Conservation (phyloP, 2,888 invertebrate species). For the Ceraclea dissimilis region DNA sequence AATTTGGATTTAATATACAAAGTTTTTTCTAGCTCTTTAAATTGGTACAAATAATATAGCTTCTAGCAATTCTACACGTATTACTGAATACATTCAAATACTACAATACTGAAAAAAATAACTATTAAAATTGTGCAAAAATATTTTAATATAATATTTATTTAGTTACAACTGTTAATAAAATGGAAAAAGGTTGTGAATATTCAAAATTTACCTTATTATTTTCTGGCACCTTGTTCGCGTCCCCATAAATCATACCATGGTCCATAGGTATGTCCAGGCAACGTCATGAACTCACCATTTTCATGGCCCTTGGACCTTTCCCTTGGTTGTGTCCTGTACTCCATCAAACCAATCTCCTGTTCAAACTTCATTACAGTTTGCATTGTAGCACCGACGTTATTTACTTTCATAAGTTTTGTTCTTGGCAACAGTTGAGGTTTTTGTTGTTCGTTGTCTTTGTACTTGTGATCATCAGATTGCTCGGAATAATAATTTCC, state of each 20-base stretch:
- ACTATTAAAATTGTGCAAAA: too few species aligned
- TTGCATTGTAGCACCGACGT: constrained; percentile 31
- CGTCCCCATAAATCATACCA: constrained; percentile 86
- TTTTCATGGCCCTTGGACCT: constrained; percentile 35
- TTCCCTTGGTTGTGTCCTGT: constrained; percentile 38
- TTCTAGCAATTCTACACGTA: too few species aligned
- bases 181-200: not conserved
- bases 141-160: too few species aligned
- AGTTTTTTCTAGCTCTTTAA: too few species aligned
- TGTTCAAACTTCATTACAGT: constrained; percentile 32
- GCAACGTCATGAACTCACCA: constrained; percentile 45
- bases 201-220: constrained; percentile 8
- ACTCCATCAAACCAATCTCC: constrained; percentile 35
- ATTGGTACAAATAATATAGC: too few species aligned
- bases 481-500: constrained; percentile 33
- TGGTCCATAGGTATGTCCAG: constrained; percentile 72
- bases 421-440: constrained; percentile 62
- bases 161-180: too few species aligned
- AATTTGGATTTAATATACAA: too few species aligned
- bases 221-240: constrained; percentile 36
- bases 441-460: constrained; percentile 47
- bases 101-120: too few species aligned
- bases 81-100: too few species aligned
- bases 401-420: constrained; percentile 52
- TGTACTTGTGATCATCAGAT: constrained; percentile 49